Base-by-base conservation (phyloP, 2,113 vertebrate species). In the Galbula dea region DNA sequence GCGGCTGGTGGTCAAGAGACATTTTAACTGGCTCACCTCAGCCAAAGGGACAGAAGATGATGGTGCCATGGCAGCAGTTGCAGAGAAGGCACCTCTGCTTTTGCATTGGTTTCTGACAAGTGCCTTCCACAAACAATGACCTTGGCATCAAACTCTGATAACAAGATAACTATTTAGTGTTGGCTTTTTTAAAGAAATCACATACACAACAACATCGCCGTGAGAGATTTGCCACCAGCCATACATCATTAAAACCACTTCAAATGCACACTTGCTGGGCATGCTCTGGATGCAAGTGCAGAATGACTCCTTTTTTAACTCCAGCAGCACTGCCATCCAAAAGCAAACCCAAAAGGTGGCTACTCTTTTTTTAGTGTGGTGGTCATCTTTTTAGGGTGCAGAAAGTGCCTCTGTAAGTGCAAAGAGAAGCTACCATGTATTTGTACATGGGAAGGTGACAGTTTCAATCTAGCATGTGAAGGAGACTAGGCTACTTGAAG, bases 251-350 rank as follows among this genome's bases (percentile, higher is more conserved):
- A 77, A 89, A 82, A 66, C 20, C 36, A 43, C 26, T 73, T 69
- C 17, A 83, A 45, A 73, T 5, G 23, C 2, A 1, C 12, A 5
- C 11, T n/a, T 48, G 77, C n/a, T 54, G 29, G 43, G 46, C 51
- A 36, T 10, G 26, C 9, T 12, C 22, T 45, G 27, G 8, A 76
- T 12, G 15, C 0, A 6, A 77, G 29, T 13, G 23, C 9, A n/a
- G 37, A 65, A 23, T 19, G 16, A 58, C 21, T 77, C 24, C 2
- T 10, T 46, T 58, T 74, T 46, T 23, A 81, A 62, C 36, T 48
- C 19, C 84, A 45, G 57, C 9, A 37, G 30, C 1, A 0, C 0
- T 54, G 20, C 41, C 10, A 62, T 29, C 19, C 0, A 1, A 30
- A 10, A 66, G 32, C 34, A 74, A 83, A 63, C 26, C 12, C 57